phyloP scores from a whole-genome alignment of 1,140 invertebrate species.

The Zelostemma sp. region DNA sequence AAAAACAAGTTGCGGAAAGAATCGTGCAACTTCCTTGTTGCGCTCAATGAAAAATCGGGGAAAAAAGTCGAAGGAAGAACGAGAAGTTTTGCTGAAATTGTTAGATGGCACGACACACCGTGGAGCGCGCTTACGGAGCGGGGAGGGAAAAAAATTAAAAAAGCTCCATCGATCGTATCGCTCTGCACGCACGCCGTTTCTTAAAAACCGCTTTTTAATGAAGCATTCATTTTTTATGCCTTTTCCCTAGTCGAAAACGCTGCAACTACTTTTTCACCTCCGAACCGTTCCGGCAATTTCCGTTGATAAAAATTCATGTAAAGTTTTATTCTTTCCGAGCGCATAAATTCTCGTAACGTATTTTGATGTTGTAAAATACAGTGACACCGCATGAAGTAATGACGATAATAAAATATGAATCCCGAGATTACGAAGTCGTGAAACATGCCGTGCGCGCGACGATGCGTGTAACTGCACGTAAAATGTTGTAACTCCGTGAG shows the following conservation, averaged over 20 bases:
- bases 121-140: constrained; percentile 28
- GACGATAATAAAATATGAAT: constrained; percentile 46
- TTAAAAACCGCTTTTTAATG: constrained; percentile 49
- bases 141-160: constrained; percentile 44
- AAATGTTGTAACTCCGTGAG: constrained; percentile 50
- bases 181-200: constrained; percentile 48
- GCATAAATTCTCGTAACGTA: too few species aligned
- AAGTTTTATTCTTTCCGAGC: too few species aligned
- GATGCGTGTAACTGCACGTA: constrained; percentile 55
- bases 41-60: constrained; percentile 33
- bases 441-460: constrained; percentile 51
- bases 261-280: neutral
- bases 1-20: neutral
- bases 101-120: constrained; percentile 52
- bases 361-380: constrained; percentile 17
- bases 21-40: constrained; percentile 15
- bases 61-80: constrained; percentile 28
- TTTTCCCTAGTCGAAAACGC: constrained; percentile 8
- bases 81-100: constrained; percentile 52
- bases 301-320: neutral
- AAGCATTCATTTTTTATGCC: constrained; percentile 29
- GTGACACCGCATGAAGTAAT: constrained; percentile 38
- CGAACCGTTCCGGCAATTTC: neutral
- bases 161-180: constrained; percentile 53
- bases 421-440: constrained; percentile 44